Base-by-base conservation (phyloP, 1,140 invertebrate genomes). In the Littorina saxatilis region DNA sequence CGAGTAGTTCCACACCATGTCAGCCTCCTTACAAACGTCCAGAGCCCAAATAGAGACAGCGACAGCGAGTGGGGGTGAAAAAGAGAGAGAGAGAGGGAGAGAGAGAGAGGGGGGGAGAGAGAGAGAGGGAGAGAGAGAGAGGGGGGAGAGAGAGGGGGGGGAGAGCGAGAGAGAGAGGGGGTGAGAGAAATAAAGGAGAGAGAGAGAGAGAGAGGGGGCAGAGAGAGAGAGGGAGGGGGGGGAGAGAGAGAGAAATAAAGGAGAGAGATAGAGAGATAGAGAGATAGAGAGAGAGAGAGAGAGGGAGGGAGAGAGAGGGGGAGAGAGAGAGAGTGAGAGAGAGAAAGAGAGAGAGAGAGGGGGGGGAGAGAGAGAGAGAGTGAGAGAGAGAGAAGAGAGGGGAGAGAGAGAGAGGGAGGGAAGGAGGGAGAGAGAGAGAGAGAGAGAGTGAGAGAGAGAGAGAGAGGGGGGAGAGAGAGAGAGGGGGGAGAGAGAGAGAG, bases 391-490 rank as follows among this genome's bases (percentile, higher is more conserved):
- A 58, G 17, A 58, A 29, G n/a, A 27, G 43, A 20, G 2, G 17
- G 43, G 63, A 79, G 47, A 20, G 2, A 15, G 52, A 77, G 29
- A 61, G n/a, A 35, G 75, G 27, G 27, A 58, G 20, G n/a, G 2
- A 75, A 9, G 2, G 29, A 43, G 35, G 23, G 23, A 52, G 13
- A 35, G 35, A 20, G 43, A 77, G 52, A 77, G 39, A 61, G 17
- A 23, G 17, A 58, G 52, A 58, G 9, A 58, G 29, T 58, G 7
- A 77, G 52, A 35, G 58, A 77, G 50, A 77, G 23, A 77, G 58
- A 7, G 75, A 77, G 37, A 58, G 32, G 43, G 20, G 52, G 5
- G 35, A 40, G n/a, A 27, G 32, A 7, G 52, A 4, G 32, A 5
- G 68, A 5, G 11, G 11, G 68, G 68, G 3, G 11, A 9, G 68